Evolutionary conservation across 2,888 invertebrate species (phyloP).

Genomic region (Yponomeuta plumbellus): DNA sequence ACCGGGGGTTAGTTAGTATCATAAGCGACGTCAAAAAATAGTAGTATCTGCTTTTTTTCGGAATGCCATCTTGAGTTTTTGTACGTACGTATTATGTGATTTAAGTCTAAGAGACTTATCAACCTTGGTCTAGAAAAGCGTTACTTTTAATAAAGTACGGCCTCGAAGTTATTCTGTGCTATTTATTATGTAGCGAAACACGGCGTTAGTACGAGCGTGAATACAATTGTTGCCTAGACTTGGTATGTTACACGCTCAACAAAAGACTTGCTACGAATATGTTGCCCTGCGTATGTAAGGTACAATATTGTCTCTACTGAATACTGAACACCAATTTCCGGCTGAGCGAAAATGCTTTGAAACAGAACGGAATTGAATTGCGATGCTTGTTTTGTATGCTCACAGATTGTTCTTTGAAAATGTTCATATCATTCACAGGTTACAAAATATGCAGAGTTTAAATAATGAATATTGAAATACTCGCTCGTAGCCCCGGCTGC

Average conservation of each 20-base stretch:
- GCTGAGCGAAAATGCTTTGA: neutral
- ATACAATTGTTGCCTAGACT: neutral
- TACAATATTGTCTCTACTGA: neutral
- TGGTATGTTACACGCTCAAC: neutral
- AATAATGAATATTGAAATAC: too few species aligned
- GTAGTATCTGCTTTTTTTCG: too few species aligned
- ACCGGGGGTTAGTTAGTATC: too few species aligned
- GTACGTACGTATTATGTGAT: too few species aligned
- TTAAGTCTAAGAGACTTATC: too few species aligned
- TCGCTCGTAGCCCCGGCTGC: too few species aligned
- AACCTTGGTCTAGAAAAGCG: too few species aligned
- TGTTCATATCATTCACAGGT: conserved; percentile 18
- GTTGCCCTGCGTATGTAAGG: neutral
- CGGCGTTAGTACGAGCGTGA: neutral
- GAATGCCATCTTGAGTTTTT: too few species aligned
- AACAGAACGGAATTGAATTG: conserved; percentile 6
- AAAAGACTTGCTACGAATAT: neutral
- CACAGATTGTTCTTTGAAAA: neutral
- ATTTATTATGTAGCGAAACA: neutral
- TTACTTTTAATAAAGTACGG: too few species aligned
- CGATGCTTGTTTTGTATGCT: neutral
- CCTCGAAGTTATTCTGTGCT: neutral
- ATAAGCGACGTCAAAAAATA: too few species aligned
- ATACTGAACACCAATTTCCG: conserved; percentile 7
- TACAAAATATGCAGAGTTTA: too few species aligned